Evolutionary conservation across 2,797 vertebrate species (phyloP).

Genomic region (Antrozous pallidus): DNA sequence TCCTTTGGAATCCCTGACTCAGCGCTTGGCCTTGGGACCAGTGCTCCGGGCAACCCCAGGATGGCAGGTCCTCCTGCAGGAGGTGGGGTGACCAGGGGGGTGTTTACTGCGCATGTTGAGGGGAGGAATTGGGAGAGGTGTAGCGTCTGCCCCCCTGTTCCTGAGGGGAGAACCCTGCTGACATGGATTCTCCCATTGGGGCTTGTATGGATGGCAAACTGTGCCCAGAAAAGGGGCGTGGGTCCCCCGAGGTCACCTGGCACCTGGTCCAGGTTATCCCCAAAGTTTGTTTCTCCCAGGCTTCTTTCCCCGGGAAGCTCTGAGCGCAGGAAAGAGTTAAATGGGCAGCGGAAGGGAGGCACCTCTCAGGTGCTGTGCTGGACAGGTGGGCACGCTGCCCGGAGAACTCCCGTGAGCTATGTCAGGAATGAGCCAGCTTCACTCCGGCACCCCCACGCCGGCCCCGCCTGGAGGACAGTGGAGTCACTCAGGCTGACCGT

Average conservation of each 20-base stretch:
- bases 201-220: background rate
- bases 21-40: constrained; percentile 51
- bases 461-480: constrained; percentile 40
- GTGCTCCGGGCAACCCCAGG: constrained; percentile 26
- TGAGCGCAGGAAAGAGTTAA: constrained; percentile 52
- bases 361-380: constrained; percentile 54
- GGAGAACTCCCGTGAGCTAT: constrained; percentile 47
- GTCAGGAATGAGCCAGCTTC: constrained; percentile 68
- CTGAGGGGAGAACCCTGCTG: no score
- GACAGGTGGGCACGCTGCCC: constrained; percentile 57
- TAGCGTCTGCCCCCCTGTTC: background rate
- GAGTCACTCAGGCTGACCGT: constrained; percentile 58
- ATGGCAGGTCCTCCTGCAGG: background rate
- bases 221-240: background rate
- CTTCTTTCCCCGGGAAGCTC: background rate
- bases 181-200: background rate
- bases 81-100: background rate
- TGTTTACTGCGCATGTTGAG: accelerated
- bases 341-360: background rate
- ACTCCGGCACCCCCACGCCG: background rate
- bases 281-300: background rate
- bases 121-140: background rate
- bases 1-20: constrained; percentile 77
- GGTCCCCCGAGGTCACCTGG: background rate
- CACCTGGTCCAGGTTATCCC: background rate